Evolutionary conservation across 2,797 vertebrate species (phyloP), one percentile per base, ranked within the genome.

Genomic region (Microctenopoma steveboyesi): DNA sequence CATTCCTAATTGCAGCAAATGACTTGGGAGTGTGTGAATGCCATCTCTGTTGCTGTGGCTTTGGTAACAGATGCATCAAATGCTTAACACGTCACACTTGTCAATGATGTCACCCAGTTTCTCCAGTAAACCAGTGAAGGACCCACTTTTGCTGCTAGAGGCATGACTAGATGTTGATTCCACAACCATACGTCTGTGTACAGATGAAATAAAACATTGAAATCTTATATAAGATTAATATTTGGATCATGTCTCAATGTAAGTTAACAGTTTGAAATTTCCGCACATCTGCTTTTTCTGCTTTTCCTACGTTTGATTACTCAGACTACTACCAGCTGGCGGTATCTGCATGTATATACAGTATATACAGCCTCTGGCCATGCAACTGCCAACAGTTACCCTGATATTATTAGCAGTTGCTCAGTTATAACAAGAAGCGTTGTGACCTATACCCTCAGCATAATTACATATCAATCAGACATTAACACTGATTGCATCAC

Each of bases 1-100:
- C 83, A 88, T 87, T 87, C 82, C 81, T 82, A 88, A 87, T 84
- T 80, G 80, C 18, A 51, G 60, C 78, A 84, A 83, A 86, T 84
- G 74, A 76, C 79, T 81, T 15, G 30, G 76, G 71, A 83, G 50
- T 72, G 80, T 84, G 81, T 79, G 80, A 84, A 88, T 83, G 81
- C 76, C 78, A 74, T 85, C 78, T 82, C 75, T 86, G 86, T 88
- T 69, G 70, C 54, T 35, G 56, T 27, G 69, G 74, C 43, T 76
- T 75, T 63, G 47, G 75, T 71, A 49, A 76, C 76, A 84, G 64
- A 86, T 89, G 80, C 78, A 58, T 81, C 53, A 79, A 56, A 80
- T 72, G 37, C 45, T 56, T 16, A 64, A 55, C 51, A 40, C 66
- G 69, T 74, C 64, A 58, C 54, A 69, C 47, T 73, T 15, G 52